Base-by-base conservation (phyloP, 1,140 invertebrate species). In the Drosophila obscura region DNA sequence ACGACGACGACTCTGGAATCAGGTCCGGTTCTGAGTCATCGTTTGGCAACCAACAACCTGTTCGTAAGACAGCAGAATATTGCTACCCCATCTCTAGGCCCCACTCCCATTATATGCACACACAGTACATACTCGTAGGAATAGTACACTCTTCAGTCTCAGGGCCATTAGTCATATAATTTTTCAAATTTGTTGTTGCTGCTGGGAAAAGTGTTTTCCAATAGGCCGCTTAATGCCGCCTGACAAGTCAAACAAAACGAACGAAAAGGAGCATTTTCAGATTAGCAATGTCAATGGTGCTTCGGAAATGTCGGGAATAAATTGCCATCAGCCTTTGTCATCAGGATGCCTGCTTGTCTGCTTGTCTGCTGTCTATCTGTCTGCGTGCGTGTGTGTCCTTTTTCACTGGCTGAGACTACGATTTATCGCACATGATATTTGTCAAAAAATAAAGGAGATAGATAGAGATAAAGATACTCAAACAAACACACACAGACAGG, bases 341-440 rank as follows among this genome's bases (percentile, higher is more conserved):
- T 75, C 63, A 52, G 73, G 55, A 59, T 59, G 75, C 48, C 52
- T 48, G 46, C 15, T 5, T 65, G 15, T 22, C 31, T 35, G 19
- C 51, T 31, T 28, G 28, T 55, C 28, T 43, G 73, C 41, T 28
- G 28, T 53, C 28, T 43, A 72, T 46, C 31, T 16, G 39, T 46
- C 26, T 48, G 35, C 5, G 41, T 24, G 11, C 43, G 28, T 31
- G 16, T 55, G 24, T 11, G 16, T 57, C 53, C 49, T 46, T 64
- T 52, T 39, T 7, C 48, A 45, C 43, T 45, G 45, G 55, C 64
- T 61, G 80, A 46, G 61, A 58, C 44, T 4, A 57, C 59, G 81
- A 84, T 85, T 80, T 77, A 85, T 84, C 73, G 77, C 75, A 68
- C 77, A 73, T 84, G 81, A 80, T 76, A 69, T 80, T 67, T 81